phyloP scores from a whole-genome alignment of 2,888 invertebrate genomes.

The Agonopterix arenella region DNA sequence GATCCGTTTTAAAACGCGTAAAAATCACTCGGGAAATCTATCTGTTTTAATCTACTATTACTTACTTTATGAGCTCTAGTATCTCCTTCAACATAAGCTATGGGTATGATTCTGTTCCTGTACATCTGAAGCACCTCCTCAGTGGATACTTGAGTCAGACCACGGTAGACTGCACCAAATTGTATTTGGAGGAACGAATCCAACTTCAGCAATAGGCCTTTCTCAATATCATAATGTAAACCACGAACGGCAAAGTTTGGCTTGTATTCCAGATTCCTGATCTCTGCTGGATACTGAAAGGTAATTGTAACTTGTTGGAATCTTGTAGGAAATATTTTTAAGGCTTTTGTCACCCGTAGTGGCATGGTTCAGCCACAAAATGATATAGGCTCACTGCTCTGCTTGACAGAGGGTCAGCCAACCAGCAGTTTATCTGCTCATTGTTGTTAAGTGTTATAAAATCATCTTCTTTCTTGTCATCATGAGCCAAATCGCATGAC shows the following conservation, averaged over 20 bases:
- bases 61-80: slow-evolving; percentile 83
- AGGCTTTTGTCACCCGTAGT: background rate
- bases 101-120: slow-evolving; percentile 90
- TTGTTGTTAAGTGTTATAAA: too few species aligned
- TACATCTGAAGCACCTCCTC: slow-evolving; percentile 92
- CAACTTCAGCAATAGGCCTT: slow-evolving; percentile 93
- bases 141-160: slow-evolving; percentile 86
- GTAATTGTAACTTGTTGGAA: background rate
- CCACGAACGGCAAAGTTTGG: slow-evolving; percentile 97
- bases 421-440: too few species aligned
- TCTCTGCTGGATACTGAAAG: slow-evolving; percentile 91
- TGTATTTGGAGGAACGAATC: slow-evolving; percentile 98
- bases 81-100: slow-evolving; percentile 90
- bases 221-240: slow-evolving; percentile 98
- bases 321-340: background rate
- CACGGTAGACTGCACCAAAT: slow-evolving; percentile 94
- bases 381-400: too few species aligned
- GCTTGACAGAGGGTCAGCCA: too few species aligned
- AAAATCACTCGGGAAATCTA: too few species aligned
- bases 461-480: too few species aligned
- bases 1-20: too few species aligned
- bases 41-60: too few species aligned
- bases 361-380: too few species aligned
- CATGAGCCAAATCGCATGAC: too few species aligned
- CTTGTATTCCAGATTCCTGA: slow-evolving; percentile 88